Evolutionary conservation across 2,113 vertebrate species (phyloP), one percentile per base, ranked within the genome.

Genomic region (Kryptolebias marmoratus): DNA sequence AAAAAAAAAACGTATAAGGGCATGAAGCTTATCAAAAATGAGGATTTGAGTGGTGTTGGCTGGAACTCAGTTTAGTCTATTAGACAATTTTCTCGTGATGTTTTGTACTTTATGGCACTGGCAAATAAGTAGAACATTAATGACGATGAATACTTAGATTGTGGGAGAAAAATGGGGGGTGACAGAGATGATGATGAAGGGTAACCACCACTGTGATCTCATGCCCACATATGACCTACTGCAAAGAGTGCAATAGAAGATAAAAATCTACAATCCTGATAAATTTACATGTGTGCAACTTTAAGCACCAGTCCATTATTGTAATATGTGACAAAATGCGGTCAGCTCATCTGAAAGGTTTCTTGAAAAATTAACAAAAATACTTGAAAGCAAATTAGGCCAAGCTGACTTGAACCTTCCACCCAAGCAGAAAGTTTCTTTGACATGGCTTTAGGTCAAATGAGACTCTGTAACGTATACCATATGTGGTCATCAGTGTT

Each of bases 31-130:
- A 69, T 60, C 22, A 68, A 62, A 74, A 64, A 18, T 1, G 45
- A 16, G 44, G 39, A 28, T 50, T 71, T 31, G 16, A 69, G 52
- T 8, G 54, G 68, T 27, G 72, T 62, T 45, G 64, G 64, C 28
- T 64, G 65, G 66, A 45, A 57, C 59, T 9, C 56, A 47, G 65
- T 75, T 62, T 64, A 18, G 71, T 75, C 49, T n/a, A 52, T 73
- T 57, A 11, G 76, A 82, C 84, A 75, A 70, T 70, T 84, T 79
- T 78, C 62, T 53, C 49, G 54, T 85, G 82, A 85, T 82, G 74
- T 59, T n/a, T 63, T 83, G 73, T 42, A 16, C 65, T 86, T 79
- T 69, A 77, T 64, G 68, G 65, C 60, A 22, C 53, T 65, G 79
- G 71, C 70, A 79, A 81, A 81, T 50, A 71, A 78, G 73, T 66